These are phyloP conservation scores for Galeopsomyia nigrocyanea DNA, from an alignment of 2,888 invertebrate species.

Conservation along the genomic window DNA sequence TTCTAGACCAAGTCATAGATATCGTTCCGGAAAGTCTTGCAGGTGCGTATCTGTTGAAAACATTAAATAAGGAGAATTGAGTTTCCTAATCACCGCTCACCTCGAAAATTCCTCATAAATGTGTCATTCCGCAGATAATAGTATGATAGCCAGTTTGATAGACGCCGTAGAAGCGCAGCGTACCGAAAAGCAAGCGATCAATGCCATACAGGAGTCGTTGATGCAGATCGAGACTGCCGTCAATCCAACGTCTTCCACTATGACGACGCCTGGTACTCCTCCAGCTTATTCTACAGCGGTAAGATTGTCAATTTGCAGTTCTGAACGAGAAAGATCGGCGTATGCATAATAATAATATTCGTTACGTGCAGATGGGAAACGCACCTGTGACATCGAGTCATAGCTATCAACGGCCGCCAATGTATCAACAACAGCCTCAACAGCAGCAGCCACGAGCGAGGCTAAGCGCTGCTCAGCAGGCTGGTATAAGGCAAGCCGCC, in stretches of 20 bases:
- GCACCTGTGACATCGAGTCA: conserved; percentile 66
- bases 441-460: conserved; percentile 67
- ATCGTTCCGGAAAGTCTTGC: conserved; percentile 75
- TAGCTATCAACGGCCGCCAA: conserved; percentile 68
- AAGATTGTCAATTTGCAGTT: conserved; percentile 55
- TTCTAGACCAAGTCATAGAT: conserved; percentile 89
- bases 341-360: background rate
- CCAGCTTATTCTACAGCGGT: conserved; percentile 76
- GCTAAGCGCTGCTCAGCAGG: conserved; percentile 58
- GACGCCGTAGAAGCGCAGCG: conserved; percentile 68
- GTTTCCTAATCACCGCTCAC: no score
- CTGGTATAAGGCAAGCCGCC: conserved; percentile 58
- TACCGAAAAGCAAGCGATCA: conserved; percentile 84
- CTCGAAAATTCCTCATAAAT: background rate
- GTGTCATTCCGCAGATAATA: conserved; percentile 25
- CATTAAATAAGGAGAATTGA: no score
- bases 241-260: conserved; percentile 75
- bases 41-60: conserved; percentile 53
- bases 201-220: conserved; percentile 89
- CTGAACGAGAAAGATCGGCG: background rate
- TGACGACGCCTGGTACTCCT: conserved; percentile 73
- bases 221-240: conserved; percentile 85
- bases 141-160: conserved; percentile 68
- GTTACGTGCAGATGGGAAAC: conserved; percentile 58
- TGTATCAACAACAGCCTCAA: conserved; percentile 67